Base-by-base conservation (phyloP, 2,113 vertebrate species). In the Hydropotes inermis region DNA sequence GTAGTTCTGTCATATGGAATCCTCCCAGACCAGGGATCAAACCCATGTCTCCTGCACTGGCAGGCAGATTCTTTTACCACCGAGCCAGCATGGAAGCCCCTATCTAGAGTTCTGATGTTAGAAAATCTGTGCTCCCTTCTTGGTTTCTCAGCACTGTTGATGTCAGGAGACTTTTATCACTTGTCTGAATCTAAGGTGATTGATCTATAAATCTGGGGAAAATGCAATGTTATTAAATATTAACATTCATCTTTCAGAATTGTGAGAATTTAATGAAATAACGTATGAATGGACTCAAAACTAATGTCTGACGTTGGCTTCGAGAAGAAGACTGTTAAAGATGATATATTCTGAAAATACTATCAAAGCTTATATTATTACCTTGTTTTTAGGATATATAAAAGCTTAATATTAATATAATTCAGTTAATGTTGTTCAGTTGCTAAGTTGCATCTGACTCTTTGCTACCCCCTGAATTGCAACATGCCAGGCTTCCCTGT, bases 261-360 rank as follows among this genome's bases (percentile, higher is more conserved):
- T 94, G 3, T n/a, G 11, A 96, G 81, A 94, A 79, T 79, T 90
- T 90, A 86, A 76, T 94, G 57, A 43, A 67, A 33, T 94, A 79
- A 50, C 54, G 10, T 88, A 76, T 83, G 54, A 84, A 91, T 70
- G 43, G 19, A 86, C 47, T 52, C 19, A n/a, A 60, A n/a, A 52
- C 57, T 82, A 67, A 17, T n/a, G 6, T 79, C 39, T 94, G 27
- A 91, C 64, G 33, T 19, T 90, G 79, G 87, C 36, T 61, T 85
- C 57, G 60, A 52, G 52, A 70, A 11, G 67, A 74, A 74, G 70
- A n/a, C 54, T 83, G 50, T 12, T 96, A 85, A 82, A 50, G 47
- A 28, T 85, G 90, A 67, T 55, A 43, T 57, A 86, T 81, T 47
- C 28, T 67, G 43, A 82, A 74, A 64, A 57, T 93, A 84, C 23